phyloP scores from a whole-genome alignment of 92 coral and sea anemone species.

The Epizoanthus fatuus region DNA sequence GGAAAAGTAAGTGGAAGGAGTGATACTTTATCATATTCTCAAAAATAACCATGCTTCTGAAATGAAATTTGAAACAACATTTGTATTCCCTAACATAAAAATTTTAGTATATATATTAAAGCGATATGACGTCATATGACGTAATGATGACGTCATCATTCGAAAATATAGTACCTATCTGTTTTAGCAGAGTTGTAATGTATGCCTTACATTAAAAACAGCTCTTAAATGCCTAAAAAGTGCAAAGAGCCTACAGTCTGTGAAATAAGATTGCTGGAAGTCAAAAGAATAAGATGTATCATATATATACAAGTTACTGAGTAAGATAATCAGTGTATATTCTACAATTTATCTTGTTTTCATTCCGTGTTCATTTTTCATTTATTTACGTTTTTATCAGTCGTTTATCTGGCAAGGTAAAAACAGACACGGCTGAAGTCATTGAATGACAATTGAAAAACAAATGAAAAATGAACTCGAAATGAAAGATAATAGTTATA shows the following conservation, averaged over 20 bases:
- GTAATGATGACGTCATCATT: slow-evolving; percentile 9
- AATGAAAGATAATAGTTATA: slow-evolving; percentile 9
- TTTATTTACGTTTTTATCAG: slow-evolving; percentile 8
- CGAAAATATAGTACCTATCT: slow-evolving; percentile 3
- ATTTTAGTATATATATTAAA: slow-evolving; percentile 8
- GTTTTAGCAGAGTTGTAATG: slow-evolving; percentile 4
- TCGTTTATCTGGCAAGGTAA: slow-evolving; percentile 10
- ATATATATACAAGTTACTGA: slow-evolving; percentile 6
- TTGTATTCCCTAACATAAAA: slow-evolving; percentile 19
- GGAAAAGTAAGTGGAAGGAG: slow-evolving; percentile 21
- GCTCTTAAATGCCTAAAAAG: background rate
- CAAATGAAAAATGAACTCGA: slow-evolving; percentile 21
- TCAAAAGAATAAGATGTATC: slow-evolving; percentile 3
- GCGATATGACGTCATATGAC: slow-evolving; percentile 32
- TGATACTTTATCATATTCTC: slow-evolving; percentile 16
- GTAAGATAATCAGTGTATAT: slow-evolving; percentile 8
- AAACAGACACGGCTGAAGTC: slow-evolving; percentile 20
- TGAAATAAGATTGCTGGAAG: slow-evolving; percentile 10
- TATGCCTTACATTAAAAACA: slow-evolving; percentile 3
- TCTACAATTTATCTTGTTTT: slow-evolving; percentile 2
- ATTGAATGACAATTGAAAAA: slow-evolving; percentile 23
- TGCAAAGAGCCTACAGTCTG: slow-evolving; percentile 1
- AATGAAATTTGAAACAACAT: slow-evolving; percentile 20
- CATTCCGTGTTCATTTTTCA: background rate
- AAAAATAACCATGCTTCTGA: slow-evolving; percentile 25